Evolutionary conservation across 2,797 vertebrate genomes (phyloP).

Genomic region (Myotis myotis): DNA sequence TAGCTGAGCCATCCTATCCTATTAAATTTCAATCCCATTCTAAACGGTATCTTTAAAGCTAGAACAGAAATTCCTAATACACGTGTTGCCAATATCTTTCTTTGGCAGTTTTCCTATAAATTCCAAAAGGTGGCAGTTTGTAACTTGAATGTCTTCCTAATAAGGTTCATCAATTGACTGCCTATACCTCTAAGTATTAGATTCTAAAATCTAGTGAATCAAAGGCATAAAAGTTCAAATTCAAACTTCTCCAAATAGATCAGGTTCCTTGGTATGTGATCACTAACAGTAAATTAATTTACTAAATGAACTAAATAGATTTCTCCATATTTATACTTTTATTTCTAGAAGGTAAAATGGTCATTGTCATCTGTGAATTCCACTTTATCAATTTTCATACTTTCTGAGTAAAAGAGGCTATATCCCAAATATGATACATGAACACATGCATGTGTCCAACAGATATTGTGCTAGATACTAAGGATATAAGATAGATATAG

Average conservation of each 20-base stretch:
- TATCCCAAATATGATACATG: background rate
- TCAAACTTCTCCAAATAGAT: background rate
- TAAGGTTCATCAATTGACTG: background rate
- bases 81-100: background rate
- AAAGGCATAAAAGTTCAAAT: conserved; percentile 31
- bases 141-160: background rate
- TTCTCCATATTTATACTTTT: background rate
- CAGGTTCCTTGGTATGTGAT: background rate
- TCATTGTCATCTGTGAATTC: background rate
- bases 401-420: background rate
- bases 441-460: background rate
- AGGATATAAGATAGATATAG: background rate
- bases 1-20: background rate
- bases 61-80: background rate
- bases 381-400: background rate
- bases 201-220: background rate
- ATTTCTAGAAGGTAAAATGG: background rate
- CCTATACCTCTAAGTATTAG: background rate
- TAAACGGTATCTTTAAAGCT: background rate
- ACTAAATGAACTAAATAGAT: background rate
- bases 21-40: background rate
- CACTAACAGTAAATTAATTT: background rate
- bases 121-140: background rate
- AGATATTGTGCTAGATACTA: background rate
- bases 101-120: conserved; percentile 20